Evolutionary conservation across 2,797 vertebrate species (phyloP).

Genomic region (Telmatherina bonti): DNA sequence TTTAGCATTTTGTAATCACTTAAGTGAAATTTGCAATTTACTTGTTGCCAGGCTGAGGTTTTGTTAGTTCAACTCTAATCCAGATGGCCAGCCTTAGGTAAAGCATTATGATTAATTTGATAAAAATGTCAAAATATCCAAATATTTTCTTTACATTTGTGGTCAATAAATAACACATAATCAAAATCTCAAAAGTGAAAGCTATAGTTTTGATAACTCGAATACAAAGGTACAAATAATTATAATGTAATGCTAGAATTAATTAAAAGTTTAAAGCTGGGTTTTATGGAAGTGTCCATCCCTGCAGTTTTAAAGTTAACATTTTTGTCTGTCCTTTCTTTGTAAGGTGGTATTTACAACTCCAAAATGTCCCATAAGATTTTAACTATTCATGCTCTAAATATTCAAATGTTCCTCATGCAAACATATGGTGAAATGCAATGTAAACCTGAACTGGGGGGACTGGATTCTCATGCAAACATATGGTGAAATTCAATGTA

Average conservation of each 20-base stretch:
- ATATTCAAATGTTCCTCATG: background rate
- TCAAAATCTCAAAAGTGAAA: too few species aligned
- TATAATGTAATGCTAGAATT: background rate
- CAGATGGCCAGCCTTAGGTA: too few species aligned
- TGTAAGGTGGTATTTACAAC: background rate
- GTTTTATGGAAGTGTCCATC: background rate
- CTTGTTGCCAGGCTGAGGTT: too few species aligned
- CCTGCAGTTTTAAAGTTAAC: background rate
- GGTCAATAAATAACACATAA: too few species aligned
- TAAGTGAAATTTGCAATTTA: background rate
- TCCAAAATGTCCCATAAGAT: background rate
- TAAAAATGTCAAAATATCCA: too few species aligned
- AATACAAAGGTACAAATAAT: background rate
- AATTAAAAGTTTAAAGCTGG: background rate
- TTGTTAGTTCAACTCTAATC: too few species aligned
- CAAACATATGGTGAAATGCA: slow-evolving; percentile 3
- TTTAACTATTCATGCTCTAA: background rate
- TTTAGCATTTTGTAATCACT: background rate
- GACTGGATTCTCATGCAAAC: slow-evolving; percentile 20
- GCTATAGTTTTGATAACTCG: background rate
- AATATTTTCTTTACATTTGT: too few species aligned
- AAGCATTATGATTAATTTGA: too few species aligned
- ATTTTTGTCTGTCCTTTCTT: background rate
- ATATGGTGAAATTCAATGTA: background rate
- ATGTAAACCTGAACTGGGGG: slow-evolving; percentile 4